Percentiles rank a stretch among this genome's conserved stretches.
These are phyloP conservation scores for Periophthalmus modestus DNA, from an alignment of 2,113 vertebrate genomes.

Conservation along the genomic window DNA sequence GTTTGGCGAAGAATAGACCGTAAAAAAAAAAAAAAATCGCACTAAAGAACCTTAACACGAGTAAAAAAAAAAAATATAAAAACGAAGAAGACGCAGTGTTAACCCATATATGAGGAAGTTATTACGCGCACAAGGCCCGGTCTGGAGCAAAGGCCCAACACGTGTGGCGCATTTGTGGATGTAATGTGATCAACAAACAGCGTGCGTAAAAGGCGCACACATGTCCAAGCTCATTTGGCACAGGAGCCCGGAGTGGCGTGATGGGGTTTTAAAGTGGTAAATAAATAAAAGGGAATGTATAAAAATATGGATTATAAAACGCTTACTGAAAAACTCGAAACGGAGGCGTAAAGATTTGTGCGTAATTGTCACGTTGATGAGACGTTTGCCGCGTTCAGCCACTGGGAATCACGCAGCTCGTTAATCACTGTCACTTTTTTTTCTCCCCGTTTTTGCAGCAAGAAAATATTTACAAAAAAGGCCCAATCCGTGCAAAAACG, in stretches of 20 bases:
- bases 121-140: neutral
- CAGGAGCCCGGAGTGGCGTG: neutral
- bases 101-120: constrained; percentile 11
- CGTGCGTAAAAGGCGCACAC: neutral
- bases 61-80: neutral
- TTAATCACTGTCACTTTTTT: constrained; percentile 1
- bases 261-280: neutral
- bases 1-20: constrained; percentile 47
- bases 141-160: neutral
- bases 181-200: constrained; percentile 7
- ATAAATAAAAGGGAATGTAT: neutral
- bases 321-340: neutral
- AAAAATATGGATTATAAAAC: neutral
- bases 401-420: neutral
- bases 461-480: neutral
- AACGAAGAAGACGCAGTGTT: constrained; percentile 12
- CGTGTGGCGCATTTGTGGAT: neutral
- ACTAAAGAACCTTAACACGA: constrained; percentile 35
- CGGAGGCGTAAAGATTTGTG: neutral
- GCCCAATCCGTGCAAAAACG: neutral
- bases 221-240: neutral
- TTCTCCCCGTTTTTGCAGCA: neutral
- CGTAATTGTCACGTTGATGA: neutral
- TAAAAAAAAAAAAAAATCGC: constrained; percentile 35
- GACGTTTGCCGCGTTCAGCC: neutral